phyloP scores from a whole-genome alignment of 2,888 invertebrate species.

The Eupithecia inturbata region DNA sequence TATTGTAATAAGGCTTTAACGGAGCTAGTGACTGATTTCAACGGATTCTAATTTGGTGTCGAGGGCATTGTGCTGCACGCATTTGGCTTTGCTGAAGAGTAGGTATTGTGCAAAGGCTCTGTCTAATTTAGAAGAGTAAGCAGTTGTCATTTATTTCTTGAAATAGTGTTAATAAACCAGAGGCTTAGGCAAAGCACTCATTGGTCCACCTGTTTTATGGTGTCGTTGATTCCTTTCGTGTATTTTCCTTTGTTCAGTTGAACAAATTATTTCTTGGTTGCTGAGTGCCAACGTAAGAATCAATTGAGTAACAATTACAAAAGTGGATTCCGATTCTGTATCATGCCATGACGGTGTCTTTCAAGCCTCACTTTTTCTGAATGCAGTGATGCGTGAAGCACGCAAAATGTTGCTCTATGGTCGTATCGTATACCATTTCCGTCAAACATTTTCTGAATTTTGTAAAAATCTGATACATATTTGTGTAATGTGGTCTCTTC shows the following conservation, averaged over 20 bases:
- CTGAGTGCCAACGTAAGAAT: conserved; percentile 18
- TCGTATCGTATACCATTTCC: conserved; percentile 39
- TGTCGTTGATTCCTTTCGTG: conserved; percentile 37
- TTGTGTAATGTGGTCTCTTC: neutral
- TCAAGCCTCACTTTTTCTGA: conserved; percentile 29
- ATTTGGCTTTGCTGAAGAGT: conserved; percentile 66
- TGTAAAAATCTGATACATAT: neutral
- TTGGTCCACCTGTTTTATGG: conserved; percentile 32
- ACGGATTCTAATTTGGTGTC: conserved; percentile 45
- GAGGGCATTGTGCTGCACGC: conserved; percentile 58
- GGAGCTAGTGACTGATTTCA: conserved; percentile 45
- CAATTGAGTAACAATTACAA: conserved; percentile 33
- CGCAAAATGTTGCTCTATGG: conserved; percentile 53
- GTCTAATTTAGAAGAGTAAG: neutral
- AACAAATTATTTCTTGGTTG: conserved; percentile 24
- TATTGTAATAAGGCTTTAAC: conserved; percentile 19
- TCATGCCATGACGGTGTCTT: conserved; percentile 19
- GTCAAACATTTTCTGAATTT: conserved; percentile 14
- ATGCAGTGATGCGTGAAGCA: conserved; percentile 60
- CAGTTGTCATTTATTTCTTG: neutral
- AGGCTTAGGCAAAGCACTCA: conserved; percentile 22
- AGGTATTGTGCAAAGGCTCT: conserved; percentile 35
- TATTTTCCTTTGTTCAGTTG: conserved; percentile 40
- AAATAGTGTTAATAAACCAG: neutral
- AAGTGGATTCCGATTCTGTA: conserved; percentile 12